Conservation (phyloP, 2,888 invertebrate genomes). For the Amiota minor region DNA sequence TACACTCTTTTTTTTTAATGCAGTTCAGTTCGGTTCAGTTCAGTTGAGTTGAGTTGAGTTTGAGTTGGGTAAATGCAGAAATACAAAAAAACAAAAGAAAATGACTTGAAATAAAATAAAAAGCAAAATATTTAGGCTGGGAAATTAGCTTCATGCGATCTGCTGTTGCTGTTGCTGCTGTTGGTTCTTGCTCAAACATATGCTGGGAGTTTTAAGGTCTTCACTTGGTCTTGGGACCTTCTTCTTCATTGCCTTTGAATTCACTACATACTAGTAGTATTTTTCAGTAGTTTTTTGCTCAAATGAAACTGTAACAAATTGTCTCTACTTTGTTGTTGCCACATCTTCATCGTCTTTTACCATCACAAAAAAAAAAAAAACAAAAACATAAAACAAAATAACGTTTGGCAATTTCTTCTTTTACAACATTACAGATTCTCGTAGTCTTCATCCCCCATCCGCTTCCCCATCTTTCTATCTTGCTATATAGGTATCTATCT, state of each 20-base stretch:
- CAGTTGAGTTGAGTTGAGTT: not conserved
- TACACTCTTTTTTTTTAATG: constrained; percentile 40
- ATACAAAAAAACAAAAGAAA: no score
- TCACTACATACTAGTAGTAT: not conserved
- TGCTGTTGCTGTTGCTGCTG: not conserved
- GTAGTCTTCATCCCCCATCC: no score
- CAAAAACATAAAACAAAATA: not conserved
- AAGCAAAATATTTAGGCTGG: constrained; percentile 24
- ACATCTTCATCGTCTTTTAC: not conserved
- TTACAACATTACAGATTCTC: not conserved
- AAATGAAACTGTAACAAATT: constrained; percentile 21
- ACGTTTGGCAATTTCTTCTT: not conserved
- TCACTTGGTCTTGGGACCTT: not conserved
- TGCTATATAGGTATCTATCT: constrained; percentile 25
- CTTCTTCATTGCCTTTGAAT: constrained; percentile 3
- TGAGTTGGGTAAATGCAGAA: not conserved
- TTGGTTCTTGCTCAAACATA: constrained; percentile 10
- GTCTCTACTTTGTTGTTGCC: not conserved
- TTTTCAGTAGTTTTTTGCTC: constrained; percentile 1
- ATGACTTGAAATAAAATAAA: not conserved
- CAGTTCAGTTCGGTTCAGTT: not conserved
- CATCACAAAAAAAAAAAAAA: not conserved
- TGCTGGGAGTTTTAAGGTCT: not conserved
- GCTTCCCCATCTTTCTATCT: not conserved
- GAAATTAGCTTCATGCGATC: not conserved